Evolutionary conservation across 1,140 invertebrate genomes (phyloP), one percentile per base, ranked within the genome.

Genomic region (Drosophila aff.): DNA sequence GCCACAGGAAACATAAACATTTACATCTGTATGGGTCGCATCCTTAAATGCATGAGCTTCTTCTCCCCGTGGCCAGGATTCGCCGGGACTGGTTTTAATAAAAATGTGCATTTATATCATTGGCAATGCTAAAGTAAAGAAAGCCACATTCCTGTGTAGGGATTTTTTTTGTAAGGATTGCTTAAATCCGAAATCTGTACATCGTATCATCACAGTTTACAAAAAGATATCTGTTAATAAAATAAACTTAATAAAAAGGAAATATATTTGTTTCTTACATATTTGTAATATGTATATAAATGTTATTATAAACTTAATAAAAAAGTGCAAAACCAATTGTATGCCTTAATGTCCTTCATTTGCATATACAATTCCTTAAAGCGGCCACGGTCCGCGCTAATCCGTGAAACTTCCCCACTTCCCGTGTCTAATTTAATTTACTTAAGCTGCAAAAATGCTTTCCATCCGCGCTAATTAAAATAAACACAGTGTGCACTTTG

Each of bases 401-500:
- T 72, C 68, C 18, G 15, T 9, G 1, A 26, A 41, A 66, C 44
- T 50, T 44, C 15, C 9, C 5, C 23, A n/a, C 10, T 31, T 26
- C 15, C 8, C 26, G 28, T 26, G n/a, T 4, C 46, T 52, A 61
- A 83, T 83, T 83, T 33, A 77, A 80, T 86, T 86, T 64, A 71
- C 53, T 64, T 50, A 81, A 59, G 49, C 40, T 63, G 63, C 43
- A 61, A 43, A 79, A 62, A 62, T 33, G 59, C 40, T 72, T 67
- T 31, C 9, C 44, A 18, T 53, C 63, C 43, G 61, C 69, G 55
- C 85, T 89, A 89, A 89, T 89, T 89, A 89, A 89, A 89, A 89
- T 84, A 89, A 89, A 89, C 74, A 89, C 76, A 66, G 73, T 84
- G 84, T 87, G 84, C 84, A 89, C 69, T 84, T 89, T 26, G 63